A percentile compares a stretch with the other conserved stretches of the same genome.
phyloP scores from a whole-genome alignment of 1,140 invertebrate genomes.

The Leptonema lineaticorne region DNA sequence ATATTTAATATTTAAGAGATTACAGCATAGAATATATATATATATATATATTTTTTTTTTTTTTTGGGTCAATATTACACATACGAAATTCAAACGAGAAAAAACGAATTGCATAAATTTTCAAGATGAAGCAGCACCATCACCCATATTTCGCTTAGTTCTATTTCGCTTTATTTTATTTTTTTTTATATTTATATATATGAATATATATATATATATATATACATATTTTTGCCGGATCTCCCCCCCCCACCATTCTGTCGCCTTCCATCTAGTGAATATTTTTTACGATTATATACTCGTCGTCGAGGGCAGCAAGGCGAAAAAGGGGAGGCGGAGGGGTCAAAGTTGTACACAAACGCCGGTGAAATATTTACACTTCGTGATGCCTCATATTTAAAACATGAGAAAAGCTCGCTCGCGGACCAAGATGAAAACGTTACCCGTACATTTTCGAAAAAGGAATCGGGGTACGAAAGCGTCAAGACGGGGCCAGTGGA shows the following conservation, averaged over 20 bases:
- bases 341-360: conserved; percentile 12
- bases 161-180: no score
- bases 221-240: not conserved
- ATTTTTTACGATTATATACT: conserved; percentile 11
- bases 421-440: conserved; percentile 33
- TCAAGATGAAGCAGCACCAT: not conserved
- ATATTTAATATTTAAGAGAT: no score
- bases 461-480: no score
- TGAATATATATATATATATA: not conserved
- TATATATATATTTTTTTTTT: not conserved
- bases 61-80: not conserved
- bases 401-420: conserved; percentile 29
- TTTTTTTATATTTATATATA: no score
- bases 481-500: no score
- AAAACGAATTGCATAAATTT: not conserved
- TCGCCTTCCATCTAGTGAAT: not conserved
- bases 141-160: not conserved
- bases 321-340: no score
- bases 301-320: no score
- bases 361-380: conserved; percentile 33
- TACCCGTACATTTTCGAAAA: no score
- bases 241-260: not conserved
- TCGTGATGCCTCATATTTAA: conserved; percentile 35
- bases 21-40: no score
- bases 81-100: not conserved